Evolutionary conservation across 2,113 vertebrate genomes (phyloP), one percentile per base, ranked within the genome.

Genomic region (Elaphurus davidianus): DNA sequence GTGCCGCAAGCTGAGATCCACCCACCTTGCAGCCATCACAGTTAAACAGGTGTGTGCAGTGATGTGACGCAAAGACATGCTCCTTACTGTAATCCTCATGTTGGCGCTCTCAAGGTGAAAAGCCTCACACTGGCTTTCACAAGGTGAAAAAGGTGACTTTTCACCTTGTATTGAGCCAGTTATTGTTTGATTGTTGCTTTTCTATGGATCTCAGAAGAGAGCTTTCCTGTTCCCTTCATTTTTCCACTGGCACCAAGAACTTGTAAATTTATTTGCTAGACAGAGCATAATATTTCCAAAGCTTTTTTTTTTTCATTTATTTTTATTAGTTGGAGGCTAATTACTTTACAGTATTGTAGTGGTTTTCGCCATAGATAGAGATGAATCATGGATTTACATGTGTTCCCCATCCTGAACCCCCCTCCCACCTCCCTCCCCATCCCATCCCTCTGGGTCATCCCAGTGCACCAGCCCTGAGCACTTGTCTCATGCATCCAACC

Each of bases 251-350:
- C 45, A 30, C 47, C 54, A 87, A 91, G n/a, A 27, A 57, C 23
- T 79, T 91, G 87, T 93, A 43, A 15, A 64, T 87, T 47, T 64
- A 79, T 47, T 92, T 93, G 52, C 54, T 33, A 28, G 11, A 11
- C 64, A 23, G 30, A 81, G 33, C 67, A 14, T 60, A n/a, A 85
- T 28, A 19, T 60, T 76, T 47, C 57, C 50, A 47, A 97, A 67
- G 36, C 11, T 78, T 50, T 50, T 50, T 47, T 45, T 50, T 50
- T 50, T 50, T 50, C 47, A 50, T 50, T 50, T 50, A 50, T 13
- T 50, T 50, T 50, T 50, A 50, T 50, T 50, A 50, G 47, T 50
- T 50, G 47, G 47, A 50, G 47, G 47, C 47, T 50, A 50, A 50
- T 50, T 50, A 50, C 47, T 50, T 50, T 3, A 50, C 12, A 50